These are phyloP conservation scores for Bolborhynchus lineola DNA, from an alignment of 2,113 vertebrate species.

Conservation along the genomic window DNA sequence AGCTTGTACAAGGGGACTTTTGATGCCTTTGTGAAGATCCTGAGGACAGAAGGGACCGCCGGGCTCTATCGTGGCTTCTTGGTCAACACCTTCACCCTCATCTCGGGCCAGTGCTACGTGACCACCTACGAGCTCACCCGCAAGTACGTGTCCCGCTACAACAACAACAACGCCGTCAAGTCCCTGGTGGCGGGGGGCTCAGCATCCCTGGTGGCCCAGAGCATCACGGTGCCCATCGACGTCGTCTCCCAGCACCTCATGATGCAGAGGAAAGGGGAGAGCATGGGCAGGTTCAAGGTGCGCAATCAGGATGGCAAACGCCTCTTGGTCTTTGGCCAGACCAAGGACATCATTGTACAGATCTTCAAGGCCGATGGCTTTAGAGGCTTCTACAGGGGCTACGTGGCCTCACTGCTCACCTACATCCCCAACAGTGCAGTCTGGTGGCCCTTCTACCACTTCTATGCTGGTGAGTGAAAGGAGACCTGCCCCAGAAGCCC, in stretches of 20 bases:
- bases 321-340: conserved; percentile 83
- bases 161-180: conserved; percentile 88
- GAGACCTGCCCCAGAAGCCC: background rate
- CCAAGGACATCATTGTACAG: conserved; percentile 87
- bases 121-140: conserved; percentile 95
- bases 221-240: conserved; percentile 95
- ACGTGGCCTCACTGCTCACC: conserved; percentile 92
- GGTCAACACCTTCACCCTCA: conserved; percentile 92
- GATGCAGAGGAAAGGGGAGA: conserved; percentile 90
- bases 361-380: conserved; percentile 89
- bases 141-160: conserved; percentile 85
- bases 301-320: conserved; percentile 59
- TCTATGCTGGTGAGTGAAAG: conserved; percentile 87
- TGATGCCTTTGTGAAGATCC: conserved; percentile 91
- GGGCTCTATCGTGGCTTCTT: conserved; percentile 94
- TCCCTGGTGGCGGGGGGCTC: conserved; percentile 91
- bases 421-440: conserved; percentile 97
- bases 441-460: conserved; percentile 99
- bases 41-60: conserved; percentile 79
- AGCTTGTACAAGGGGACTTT: conserved; percentile 90
- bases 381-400: conserved; percentile 92
- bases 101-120: conserved; percentile 93
- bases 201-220: conserved; percentile 93
- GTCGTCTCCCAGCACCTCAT: conserved; percentile 95
- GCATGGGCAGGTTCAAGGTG: conserved; percentile 86